Conservation (phyloP, 2,113 vertebrate species). For the Chloroceryle aenea region DNA sequence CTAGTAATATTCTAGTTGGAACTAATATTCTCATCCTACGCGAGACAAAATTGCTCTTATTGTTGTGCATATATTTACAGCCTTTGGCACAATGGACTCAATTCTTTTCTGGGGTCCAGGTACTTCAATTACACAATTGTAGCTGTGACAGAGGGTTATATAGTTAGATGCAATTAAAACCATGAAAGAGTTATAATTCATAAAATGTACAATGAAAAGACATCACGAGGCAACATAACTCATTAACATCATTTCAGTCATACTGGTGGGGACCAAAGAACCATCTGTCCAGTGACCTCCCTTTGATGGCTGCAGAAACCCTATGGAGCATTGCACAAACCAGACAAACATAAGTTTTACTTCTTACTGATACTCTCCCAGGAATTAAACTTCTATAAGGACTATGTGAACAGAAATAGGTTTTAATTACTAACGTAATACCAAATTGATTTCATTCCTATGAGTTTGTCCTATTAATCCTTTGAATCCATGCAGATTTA, state of each 20-base stretch:
- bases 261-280: background rate
- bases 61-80: background rate
- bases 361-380: background rate
- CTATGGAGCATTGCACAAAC: background rate
- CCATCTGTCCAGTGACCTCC: background rate
- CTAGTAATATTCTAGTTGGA: background rate
- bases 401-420: background rate
- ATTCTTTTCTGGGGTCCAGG: background rate
- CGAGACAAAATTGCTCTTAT: background rate
- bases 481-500: background rate
- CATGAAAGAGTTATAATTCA: background rate
- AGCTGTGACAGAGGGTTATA: fast-evolving
- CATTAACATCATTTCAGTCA: background rate
- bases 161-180: background rate
- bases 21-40: background rate
- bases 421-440: background rate
- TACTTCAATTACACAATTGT: background rate
- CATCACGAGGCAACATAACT: background rate
- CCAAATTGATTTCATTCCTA: background rate
- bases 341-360: background rate
- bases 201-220: background rate
- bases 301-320: background rate
- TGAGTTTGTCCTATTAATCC: background rate
- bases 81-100: background rate
- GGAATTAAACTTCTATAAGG: background rate